Conservation (phyloP, 2,113 vertebrate species). For the Forbesichthys papilliferus region DNA sequence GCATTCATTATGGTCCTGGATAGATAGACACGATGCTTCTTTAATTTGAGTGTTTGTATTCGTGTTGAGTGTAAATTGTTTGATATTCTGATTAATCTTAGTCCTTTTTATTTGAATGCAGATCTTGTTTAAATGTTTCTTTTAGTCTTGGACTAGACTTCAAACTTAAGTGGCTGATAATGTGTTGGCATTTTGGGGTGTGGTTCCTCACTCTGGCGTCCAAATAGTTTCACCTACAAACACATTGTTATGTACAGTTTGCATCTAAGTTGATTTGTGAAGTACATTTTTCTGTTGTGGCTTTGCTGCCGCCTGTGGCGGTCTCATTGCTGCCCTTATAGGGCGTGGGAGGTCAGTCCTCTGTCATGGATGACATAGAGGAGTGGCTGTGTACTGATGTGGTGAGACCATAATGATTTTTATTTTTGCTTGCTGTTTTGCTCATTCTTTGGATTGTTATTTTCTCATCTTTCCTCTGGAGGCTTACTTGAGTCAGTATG, state of each 20-base stretch:
- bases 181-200: background rate
- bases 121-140: too few species aligned
- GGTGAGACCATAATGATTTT: conserved; percentile 87
- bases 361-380: conserved; percentile 99
- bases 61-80: conserved; percentile 12
- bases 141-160: too few species aligned
- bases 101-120: too few species aligned
- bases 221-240: conserved; percentile 1
- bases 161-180: background rate
- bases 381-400: conserved; percentile 98
- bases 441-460: conserved; percentile 16
- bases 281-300: conserved; percentile 68
- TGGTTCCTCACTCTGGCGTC: background rate
- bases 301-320: conserved; percentile 74
- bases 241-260: background rate
- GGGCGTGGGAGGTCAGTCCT: conserved; percentile 90
- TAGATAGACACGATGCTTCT: too few species aligned
- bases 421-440: conserved; percentile 56
- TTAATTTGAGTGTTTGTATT: background rate
- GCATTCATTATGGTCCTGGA: too few species aligned
- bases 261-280: conserved; percentile 36
- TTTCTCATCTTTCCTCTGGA: conserved; percentile 2
- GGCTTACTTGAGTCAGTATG: background rate
- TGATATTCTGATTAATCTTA: too few species aligned
- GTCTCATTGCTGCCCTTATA: conserved; percentile 80